Evolutionary conservation across 2,888 invertebrate species (phyloP).

Genomic region (Drosophila fungiperda): DNA sequence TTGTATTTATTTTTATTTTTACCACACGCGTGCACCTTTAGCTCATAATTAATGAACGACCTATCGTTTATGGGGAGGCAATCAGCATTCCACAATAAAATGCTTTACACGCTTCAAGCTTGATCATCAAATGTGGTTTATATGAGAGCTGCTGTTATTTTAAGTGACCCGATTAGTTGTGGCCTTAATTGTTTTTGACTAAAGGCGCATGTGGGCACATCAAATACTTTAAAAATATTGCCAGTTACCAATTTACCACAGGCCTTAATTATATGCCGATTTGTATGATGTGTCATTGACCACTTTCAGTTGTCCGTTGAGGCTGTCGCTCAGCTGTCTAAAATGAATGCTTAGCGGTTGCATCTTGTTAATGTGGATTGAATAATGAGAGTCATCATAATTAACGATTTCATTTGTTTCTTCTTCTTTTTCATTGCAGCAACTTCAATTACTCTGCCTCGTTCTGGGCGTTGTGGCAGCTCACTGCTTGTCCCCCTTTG

Average conservation of each 20-base stretch:
- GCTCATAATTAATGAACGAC: slow-evolving; percentile 58
- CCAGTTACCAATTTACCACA: slow-evolving; percentile 36
- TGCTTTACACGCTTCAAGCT: slow-evolving; percentile 43
- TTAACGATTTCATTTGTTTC: slow-evolving; percentile 15
- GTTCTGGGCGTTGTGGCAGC: slow-evolving; percentile 56
- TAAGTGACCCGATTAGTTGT: slow-evolving; percentile 44
- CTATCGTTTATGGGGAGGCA: slow-evolving; percentile 44
- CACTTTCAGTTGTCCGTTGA: slow-evolving; percentile 10
- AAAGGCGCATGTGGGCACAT: slow-evolving; percentile 21
- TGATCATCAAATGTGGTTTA: slow-evolving; percentile 40
- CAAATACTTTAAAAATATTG: slow-evolving; percentile 20
- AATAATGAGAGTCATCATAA: slow-evolving; percentile 9
- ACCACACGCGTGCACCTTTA: slow-evolving; percentile 56
- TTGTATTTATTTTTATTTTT: background rate
- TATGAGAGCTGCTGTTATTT: slow-evolving; percentile 15
- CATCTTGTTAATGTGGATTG: slow-evolving; percentile 20
- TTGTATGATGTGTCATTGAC: slow-evolving; percentile 33
- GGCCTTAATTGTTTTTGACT: slow-evolving; percentile 18
- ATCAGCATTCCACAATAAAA: slow-evolving; percentile 33
- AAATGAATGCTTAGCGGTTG: slow-evolving; percentile 35
- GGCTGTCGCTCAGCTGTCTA: slow-evolving; percentile 39
- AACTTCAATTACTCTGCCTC: slow-evolving; percentile 60
- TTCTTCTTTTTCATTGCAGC: slow-evolving; percentile 54
- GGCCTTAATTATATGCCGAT: slow-evolving; percentile 50
- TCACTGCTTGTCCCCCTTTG: slow-evolving; percentile 50